Evolutionary conservation across 2,113 vertebrate genomes (phyloP).

Genomic region (Oreotrochilus melanogaster): DNA sequence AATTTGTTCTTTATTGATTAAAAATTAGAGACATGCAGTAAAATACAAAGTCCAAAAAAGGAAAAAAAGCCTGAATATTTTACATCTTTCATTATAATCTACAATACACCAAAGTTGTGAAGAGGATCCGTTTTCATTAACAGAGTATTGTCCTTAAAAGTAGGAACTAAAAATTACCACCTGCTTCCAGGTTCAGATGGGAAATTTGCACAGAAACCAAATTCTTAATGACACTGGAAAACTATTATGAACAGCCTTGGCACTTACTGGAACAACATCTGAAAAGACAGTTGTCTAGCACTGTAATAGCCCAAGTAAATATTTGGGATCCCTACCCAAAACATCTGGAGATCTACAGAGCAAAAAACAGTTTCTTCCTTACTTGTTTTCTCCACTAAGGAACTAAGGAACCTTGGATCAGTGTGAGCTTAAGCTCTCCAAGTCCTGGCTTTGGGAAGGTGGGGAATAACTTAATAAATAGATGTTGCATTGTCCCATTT

Average conservation of each 20-base stretch:
- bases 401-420: neutral
- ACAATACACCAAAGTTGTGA: constrained; percentile 73
- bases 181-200: constrained; percentile 76
- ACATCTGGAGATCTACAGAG: constrained; percentile 25
- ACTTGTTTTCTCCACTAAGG: neutral
- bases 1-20: constrained; percentile 93
- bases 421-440: constrained; percentile 25
- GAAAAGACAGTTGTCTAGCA: constrained; percentile 60
- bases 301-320: constrained; percentile 63
- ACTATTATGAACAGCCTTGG: constrained; percentile 75
- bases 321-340: constrained; percentile 23
- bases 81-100: constrained; percentile 85
- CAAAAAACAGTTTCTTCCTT: constrained; percentile 2
- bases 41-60: constrained; percentile 87
- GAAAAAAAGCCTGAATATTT: constrained; percentile 79
- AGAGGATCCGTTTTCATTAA: constrained; percentile 73
- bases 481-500: constrained; percentile 26
- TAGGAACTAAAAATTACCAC: constrained; percentile 70
- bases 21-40: constrained; percentile 94
- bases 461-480: constrained; percentile 30
- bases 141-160: constrained; percentile 64
- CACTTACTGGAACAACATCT: constrained; percentile 72
- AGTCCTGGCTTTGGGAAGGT: constrained; percentile 24
- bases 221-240: constrained; percentile 67
- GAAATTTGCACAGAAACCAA: constrained; percentile 71